These are phyloP conservation scores for Acridotheres tristis DNA, from an alignment of 2,797 vertebrate genomes.

Conservation along the genomic window DNA sequence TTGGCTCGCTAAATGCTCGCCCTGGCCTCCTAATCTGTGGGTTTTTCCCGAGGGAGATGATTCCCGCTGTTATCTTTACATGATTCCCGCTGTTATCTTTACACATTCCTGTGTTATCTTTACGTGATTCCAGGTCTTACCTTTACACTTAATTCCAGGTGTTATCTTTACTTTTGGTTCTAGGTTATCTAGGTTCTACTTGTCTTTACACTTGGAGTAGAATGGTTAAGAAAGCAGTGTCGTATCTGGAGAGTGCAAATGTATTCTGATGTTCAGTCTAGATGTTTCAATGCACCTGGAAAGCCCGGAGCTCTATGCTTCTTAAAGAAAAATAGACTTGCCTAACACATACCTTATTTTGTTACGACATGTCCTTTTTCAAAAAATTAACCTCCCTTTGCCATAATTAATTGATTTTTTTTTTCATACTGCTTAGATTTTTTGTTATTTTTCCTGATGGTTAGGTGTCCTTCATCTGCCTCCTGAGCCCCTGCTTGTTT, in stretches of 20 bases:
- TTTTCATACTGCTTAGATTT: background rate
- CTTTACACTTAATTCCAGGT: background rate
- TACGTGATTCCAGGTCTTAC: background rate
- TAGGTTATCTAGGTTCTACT: background rate
- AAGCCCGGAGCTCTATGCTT: background rate
- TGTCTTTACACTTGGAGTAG: background rate
- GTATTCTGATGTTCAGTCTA: background rate
- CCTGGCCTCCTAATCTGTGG: fast-evolving
- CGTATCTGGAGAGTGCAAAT: background rate
- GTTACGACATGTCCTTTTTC: background rate
- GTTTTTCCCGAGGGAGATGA: fast-evolving
- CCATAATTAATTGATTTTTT: background rate
- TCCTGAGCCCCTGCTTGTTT: background rate
- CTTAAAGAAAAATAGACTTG: background rate
- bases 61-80: background rate
- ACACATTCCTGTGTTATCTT: background rate
- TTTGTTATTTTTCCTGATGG: background rate
- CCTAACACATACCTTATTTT: background rate
- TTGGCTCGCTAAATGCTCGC: fast-evolving
- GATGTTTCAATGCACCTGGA: background rate
- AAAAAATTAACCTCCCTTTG: background rate
- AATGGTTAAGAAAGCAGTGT: fast-evolving
- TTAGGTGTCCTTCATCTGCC: background rate
- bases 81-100: background rate
- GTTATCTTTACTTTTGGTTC: background rate